Evolutionary conservation across 2,113 vertebrate genomes (phyloP), one percentile per base, ranked within the genome.

Genomic region (Grallaria varia): DNA sequence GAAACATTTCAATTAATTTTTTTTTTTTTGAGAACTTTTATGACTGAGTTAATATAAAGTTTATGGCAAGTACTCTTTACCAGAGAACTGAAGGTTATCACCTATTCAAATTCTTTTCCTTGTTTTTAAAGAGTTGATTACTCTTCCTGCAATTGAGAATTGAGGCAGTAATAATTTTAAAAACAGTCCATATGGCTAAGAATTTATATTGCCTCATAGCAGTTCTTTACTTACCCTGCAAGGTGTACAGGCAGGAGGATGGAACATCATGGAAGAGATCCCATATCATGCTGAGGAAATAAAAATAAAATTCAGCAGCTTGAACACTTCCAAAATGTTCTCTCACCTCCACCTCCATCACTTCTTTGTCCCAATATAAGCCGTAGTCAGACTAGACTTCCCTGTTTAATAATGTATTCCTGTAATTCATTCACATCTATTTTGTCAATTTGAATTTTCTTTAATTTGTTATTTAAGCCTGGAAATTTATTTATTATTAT

Each of bases 301-400:
- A 84, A 95, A 96, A 94, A 86, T 80, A 96, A 92, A 88, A 78
- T 90, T 80, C 60, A 92, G 30, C 75, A 88, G 75, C 75, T 87
- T 95, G 68, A 90, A 78, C 72, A 84, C 52, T 96, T 91, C 85
- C 69, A 42, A 93, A 93, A 63, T 84, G 40, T 93, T 84, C 52
- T 88, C 73, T 87, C 81, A 73, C 82, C 30, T 89, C 88, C 53
- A 89, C 64, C 75, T 87, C 79, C 79, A 73, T 83, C 55, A 59
- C 59, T 58, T 75, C 74, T 94, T 95, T 93, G 59, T 82, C 52
- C 45, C 28, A 73, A 22, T 71, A 63, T 31, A 64, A 76, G 31
- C 12, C 93, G 23, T 21, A 19, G 77, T 60, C 66, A 88, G 39
- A 77, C 49, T 75, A 58, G 69, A 6, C 50, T 85, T 85, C 55